Base-by-base conservation (phyloP, 2,113 vertebrate genomes). In the Corythaeola cristata region DNA sequence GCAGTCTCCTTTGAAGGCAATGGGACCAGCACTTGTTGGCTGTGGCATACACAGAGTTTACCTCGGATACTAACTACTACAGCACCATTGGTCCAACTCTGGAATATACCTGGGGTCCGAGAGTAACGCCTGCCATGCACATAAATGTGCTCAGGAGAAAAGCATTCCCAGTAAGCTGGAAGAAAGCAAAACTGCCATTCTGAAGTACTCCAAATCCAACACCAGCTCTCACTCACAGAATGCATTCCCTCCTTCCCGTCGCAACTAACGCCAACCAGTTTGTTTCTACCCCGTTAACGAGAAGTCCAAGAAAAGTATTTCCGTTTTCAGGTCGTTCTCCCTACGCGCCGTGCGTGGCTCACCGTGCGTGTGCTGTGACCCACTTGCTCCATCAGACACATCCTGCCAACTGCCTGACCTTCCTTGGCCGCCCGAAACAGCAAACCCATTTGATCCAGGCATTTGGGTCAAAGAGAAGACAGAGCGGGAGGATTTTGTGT, bases 271-370 rank as follows among this genome's bases (percentile, higher is more conserved):
- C 16, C 13, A 1, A 60, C 3, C 23, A 23, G 3, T 74, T 56
- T 63, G 30, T 24, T 68, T 47, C 93, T 9, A 15, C 15, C 37
- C 47, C 8, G 12, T 2, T 2, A 3, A 17, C 53, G 67, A 50
- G 49, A 67, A 49, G 58, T 3, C 22, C 85, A 45, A 67, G 84
- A 27, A 8, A 85, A 66, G 24, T 0, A 27, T 64, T 52, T 8
- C 35, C 1, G 3, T 4, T 50, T 78, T 22, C 17, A 28, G 0
- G 32, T 49, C 4, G 60, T 35, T 16, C 19, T 69, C 39, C 56
- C 79, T 3, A 5, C 12, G 4, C 0, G 10, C 3, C 15, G 10
- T 3, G 23, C 5, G 88, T 30, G 62, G 41, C 10, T 44, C 8
- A 8, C 47, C 35, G 37, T 35, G 8, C 59, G 5, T 5, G 49